Evolutionary conservation across 2,113 vertebrate genomes (phyloP), one percentile per base, ranked within the genome.

Genomic region (Hymenochirus boettgeri): DNA sequence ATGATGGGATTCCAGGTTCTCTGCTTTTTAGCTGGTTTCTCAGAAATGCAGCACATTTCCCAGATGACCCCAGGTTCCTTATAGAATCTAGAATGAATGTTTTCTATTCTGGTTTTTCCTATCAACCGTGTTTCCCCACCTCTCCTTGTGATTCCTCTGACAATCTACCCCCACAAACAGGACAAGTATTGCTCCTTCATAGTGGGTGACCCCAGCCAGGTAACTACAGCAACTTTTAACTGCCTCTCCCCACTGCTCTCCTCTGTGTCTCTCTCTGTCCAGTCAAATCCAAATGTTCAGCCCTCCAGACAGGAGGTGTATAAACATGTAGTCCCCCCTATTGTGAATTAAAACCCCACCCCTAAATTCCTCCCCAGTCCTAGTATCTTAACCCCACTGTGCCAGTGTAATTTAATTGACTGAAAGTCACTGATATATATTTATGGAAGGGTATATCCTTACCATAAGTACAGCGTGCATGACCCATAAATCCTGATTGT

Each of bases 241-340:
- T 37, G 27, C 15, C 18, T 60, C 37, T 37, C 19, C 15, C 39
- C 37, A 22, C 35, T 33, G 33, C 18, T 60, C 33, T 59, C 8
- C 33, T 51, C 35, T 21, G 18, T 52, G 7, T 33, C 31, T 35
- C 33, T 35, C 23, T 52, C 31, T 48, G 42, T 65, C 21, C 13
- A 57, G 39, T 56, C 50, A n/a, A 23, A 53, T 52, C 42, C 47
- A 23, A 26, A 33, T 26, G 47, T 57, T 42, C 47, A 53, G 65
- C 57, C 65, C 48, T 35, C 48, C n/a, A 42, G 27, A 37, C 59
- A 53, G 65, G 48, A 37, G 50, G 29, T 31, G 46, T 37, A 46
- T 50, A 37, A 21, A 25, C 23, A 67, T 15, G 10, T n/a, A 51
- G 65, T 60, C 48, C 56, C 65, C 59, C 57, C 65, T 57, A 35